Evolutionary conservation across 2,888 invertebrate genomes (phyloP).

Genomic region (Rhamphomyia laevipes): DNA sequence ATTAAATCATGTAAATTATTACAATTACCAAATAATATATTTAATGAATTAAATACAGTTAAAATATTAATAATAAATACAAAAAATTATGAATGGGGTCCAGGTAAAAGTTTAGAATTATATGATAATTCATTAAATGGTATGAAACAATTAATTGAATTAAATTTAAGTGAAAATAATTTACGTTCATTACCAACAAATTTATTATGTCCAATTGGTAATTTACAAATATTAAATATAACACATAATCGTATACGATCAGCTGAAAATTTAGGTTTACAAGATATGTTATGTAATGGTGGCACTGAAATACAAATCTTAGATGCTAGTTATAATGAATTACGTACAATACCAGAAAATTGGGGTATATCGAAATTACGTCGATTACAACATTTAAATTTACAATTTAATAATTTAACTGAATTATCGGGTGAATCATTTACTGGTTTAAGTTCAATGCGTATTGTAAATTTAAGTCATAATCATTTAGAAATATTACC

Average conservation of each 20-base stretch:
- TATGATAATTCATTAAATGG: slow-evolving; percentile 60
- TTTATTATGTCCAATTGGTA: slow-evolving; percentile 65
- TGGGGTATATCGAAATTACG: slow-evolving; percentile 64
- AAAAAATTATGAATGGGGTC: slow-evolving; percentile 68
- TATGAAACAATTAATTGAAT: slow-evolving; percentile 64
- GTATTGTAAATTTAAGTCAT: slow-evolving; percentile 75
- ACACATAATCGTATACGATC: slow-evolving; percentile 73
- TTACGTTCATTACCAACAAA: slow-evolving; percentile 66
- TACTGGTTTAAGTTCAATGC: slow-evolving; percentile 63
- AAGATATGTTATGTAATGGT: slow-evolving; percentile 46
- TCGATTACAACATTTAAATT: slow-evolving; percentile 63
- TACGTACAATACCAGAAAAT: slow-evolving; percentile 58
- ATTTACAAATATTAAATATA: slow-evolving; percentile 71
- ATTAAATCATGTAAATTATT: slow-evolving; percentile 72
- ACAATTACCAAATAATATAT: slow-evolving; percentile 58
- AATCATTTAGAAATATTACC: slow-evolving; percentile 75
- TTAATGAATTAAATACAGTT: slow-evolving; percentile 67
- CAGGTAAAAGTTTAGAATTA: slow-evolving; percentile 61
- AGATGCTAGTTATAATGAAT: slow-evolving; percentile 71
- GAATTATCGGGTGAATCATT: slow-evolving; percentile 72
- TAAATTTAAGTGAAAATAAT: slow-evolving; percentile 76
- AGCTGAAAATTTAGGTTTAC: slow-evolving; percentile 63
- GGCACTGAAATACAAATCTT: slow-evolving; percentile 60
- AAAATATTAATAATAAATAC: slow-evolving; percentile 57
- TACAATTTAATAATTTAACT: slow-evolving; percentile 74